Percentiles rank a stretch among this genome's conserved stretches.
Conservation (phyloP, 2,888 invertebrate species). For the Chrysolina haemoptera region DNA sequence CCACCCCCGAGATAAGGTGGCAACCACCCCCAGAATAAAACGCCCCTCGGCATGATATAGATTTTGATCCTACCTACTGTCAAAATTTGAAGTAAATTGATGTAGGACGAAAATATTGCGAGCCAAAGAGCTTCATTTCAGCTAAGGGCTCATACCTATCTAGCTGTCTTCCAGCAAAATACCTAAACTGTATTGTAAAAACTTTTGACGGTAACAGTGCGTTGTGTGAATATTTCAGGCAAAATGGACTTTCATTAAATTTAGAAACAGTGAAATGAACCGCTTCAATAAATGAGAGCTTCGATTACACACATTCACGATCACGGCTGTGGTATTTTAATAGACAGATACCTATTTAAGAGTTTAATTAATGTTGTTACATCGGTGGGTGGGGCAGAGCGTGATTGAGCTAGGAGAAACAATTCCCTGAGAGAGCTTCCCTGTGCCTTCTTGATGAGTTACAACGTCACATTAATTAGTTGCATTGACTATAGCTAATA, state of each 20-base stretch:
- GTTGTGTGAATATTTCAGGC: no score
- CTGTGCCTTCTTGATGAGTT: slow-evolving; percentile 32
- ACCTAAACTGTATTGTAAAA: no score
- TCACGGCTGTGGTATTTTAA: slow-evolving; percentile 61
- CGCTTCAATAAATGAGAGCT: slow-evolving; percentile 16
- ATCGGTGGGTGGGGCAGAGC: slow-evolving; percentile 60
- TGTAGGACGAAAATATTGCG: no score
- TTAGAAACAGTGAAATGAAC: background rate
- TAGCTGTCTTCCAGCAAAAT: no score
- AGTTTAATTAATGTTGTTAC: slow-evolving; percentile 66
- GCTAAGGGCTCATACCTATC: no score
- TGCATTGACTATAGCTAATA: slow-evolving; percentile 35
- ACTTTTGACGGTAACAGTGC: no score
- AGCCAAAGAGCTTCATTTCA: no score
- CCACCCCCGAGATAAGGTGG: no score
- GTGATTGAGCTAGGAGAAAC: slow-evolving; percentile 59
- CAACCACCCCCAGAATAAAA: no score
- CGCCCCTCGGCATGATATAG: no score
- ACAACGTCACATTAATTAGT: slow-evolving; percentile 46
- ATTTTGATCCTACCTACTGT: no score
- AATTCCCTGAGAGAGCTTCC: slow-evolving; percentile 44
- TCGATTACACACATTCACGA: slow-evolving; percentile 10
- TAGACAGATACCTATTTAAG: slow-evolving; percentile 65
- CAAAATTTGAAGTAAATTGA: no score
- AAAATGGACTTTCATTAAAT: background rate